These are phyloP conservation scores for Pseudopodoces humilis DNA, from an alignment of 2,113 vertebrate species.

Conservation along the genomic window DNA sequence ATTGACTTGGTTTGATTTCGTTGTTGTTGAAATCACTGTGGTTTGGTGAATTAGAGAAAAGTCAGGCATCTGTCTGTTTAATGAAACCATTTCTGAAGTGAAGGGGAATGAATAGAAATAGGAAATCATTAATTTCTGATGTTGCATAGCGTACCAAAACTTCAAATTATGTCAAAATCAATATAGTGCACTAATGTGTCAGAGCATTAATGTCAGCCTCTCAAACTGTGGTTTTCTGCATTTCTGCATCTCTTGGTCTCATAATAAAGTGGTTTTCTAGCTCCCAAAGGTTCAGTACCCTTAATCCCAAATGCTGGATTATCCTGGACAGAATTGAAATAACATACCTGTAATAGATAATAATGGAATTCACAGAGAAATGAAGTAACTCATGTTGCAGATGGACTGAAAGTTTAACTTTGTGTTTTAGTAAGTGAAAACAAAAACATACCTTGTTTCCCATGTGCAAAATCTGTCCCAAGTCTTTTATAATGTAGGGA, in stretches of 20 bases:
- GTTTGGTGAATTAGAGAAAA: not conserved
- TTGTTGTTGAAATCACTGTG: not conserved
- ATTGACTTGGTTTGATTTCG: not conserved
- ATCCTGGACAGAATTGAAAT: not conserved
- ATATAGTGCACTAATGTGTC: not conserved
- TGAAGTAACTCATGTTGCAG: not conserved
- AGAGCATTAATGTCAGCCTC: not conserved
- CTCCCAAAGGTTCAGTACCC: not conserved
- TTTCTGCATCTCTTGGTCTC: not conserved
- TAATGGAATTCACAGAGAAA: not conserved
- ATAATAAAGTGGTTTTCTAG: not conserved
- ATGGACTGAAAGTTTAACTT: not conserved
- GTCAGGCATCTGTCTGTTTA: not conserved
- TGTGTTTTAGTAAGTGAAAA: not conserved
- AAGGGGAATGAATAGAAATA: not conserved
- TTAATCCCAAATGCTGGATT: conserved; percentile 3
- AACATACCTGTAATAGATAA: not conserved
- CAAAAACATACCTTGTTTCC: not conserved
- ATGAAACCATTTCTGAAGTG: not conserved
- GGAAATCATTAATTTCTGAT: not conserved
- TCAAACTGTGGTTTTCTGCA: not conserved
- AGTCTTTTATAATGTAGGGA: not conserved
- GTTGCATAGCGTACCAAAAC: not conserved
- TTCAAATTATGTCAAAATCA: not conserved
- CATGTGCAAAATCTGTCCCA: not conserved